These are phyloP conservation scores for Tichodroma muraria DNA, from an alignment of 2,113 vertebrate species.

Conservation along the genomic window DNA sequence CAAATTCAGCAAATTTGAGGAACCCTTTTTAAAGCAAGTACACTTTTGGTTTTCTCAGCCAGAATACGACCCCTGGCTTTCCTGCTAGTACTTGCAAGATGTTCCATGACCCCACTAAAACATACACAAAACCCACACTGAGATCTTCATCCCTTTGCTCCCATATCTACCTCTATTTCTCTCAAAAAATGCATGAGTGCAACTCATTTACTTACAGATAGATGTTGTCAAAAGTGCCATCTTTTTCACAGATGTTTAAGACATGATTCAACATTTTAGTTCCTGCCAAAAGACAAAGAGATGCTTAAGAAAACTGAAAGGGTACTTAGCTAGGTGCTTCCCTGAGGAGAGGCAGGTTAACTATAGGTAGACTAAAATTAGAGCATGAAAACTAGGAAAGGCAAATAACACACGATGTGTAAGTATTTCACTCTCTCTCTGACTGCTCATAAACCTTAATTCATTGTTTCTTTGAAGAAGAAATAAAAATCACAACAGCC, in stretches of 20 bases:
- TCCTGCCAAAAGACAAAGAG: conserved; percentile 73
- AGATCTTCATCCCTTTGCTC: background rate
- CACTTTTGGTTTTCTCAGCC: background rate
- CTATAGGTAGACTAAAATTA: background rate
- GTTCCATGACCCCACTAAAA: background rate
- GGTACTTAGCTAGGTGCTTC: background rate
- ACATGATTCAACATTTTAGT: conserved; percentile 99
- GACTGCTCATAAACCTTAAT: background rate
- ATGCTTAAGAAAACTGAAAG: background rate
- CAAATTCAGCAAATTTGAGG: background rate
- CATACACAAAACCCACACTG: background rate
- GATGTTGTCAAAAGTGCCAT: conserved; percentile 99
- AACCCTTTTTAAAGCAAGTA: background rate
- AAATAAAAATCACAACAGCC: background rate
- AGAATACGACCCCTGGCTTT: background rate
- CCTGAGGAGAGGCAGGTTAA: background rate
- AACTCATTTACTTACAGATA: conserved; percentile 89
- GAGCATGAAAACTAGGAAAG: background rate
- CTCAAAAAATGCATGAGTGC: background rate
- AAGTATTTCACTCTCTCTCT: background rate
- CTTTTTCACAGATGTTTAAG: conserved; percentile 99
- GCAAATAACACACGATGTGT: background rate
- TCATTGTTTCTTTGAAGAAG: background rate
- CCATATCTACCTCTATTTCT: background rate
- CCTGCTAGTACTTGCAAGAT: background rate